Evolutionary conservation across 92 coral and sea anemone species (phyloP), one percentile per base, ranked within the genome.

Genomic region (Epizoanthus scotinus): DNA sequence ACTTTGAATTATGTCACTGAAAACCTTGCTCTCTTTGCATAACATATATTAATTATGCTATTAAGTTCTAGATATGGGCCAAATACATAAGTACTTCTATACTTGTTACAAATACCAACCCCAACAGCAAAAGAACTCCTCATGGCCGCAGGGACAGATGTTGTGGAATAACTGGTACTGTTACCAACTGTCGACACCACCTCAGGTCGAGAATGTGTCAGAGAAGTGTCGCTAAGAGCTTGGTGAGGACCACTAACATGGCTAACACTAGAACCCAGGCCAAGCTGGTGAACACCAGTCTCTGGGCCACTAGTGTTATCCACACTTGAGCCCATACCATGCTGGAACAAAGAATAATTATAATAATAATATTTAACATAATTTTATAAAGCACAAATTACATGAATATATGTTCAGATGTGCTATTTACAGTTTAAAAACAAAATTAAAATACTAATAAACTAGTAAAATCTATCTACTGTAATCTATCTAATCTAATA

Each of bases 111-210:
- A 44, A 69, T 72, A 74, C 80, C 19, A 34, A 74, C 99, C 90
- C 99, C 99, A 68, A 89, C 82, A 67, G 99, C 99, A 89, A 95
- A 95, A 18, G 98, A 93, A 67, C 99, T 95, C 67, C 98, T 84
- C 90, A 95, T 72, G 15, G 99, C 99, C 36, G 73, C 79, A 62
- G 99, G 98, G 8, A 84, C 70, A 44, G 88, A 49, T 27, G 89
- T 85, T 12, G 86, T 85, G 17, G 54, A 75, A 65, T 85, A 62
- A 18, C 86, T 82, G 13, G 85, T 89, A 52, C 72, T 66, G 24
- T 42, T 67, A 38, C 82, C 91, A 38, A 81, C 80, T 18, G 91
- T 82, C 0, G 78, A 52, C 60, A 70, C 82, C 21, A 78, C 79
- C 40, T 60, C 60, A 15, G 84, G 77, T n/a, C 73, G 58, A 49